A percentile compares a stretch with the other conserved stretches of the same genome.
These are phyloP conservation scores for Catocala fraxini DNA, from an alignment of 2,888 invertebrate genomes.

Conservation along the genomic window DNA sequence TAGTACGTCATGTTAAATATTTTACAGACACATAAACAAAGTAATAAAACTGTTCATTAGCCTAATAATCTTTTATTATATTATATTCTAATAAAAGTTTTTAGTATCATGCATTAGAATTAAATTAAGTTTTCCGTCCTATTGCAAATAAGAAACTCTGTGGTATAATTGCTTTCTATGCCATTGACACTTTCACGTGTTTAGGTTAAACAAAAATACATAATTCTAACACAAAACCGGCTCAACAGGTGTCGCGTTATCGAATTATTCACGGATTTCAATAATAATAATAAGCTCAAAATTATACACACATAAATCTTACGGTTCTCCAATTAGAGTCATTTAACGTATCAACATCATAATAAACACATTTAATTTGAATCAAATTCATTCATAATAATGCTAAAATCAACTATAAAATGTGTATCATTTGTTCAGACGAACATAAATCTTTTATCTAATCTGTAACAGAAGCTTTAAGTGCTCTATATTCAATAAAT, in stretches of 20 bases:
- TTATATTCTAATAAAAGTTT: constrained; percentile 23
- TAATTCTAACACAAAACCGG: constrained; percentile 18
- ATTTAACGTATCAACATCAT: constrained; percentile 35
- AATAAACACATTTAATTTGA: constrained; percentile 33
- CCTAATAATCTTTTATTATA: constrained; percentile 10
- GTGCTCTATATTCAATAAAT: constrained; percentile 29
- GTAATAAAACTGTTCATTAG: constrained; percentile 10
- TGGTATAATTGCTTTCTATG: constrained; percentile 1
- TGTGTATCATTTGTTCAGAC: constrained; percentile 40
- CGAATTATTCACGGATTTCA: constrained; percentile 6
- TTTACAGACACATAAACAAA: constrained; percentile 6
- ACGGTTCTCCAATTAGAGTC: constrained; percentile 32
- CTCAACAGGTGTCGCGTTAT: constrained; percentile 28
- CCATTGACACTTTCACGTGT: constrained; percentile 30
- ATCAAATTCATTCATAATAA: constrained; percentile 31
- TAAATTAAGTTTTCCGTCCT: constrained; percentile 27
- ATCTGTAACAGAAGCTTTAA: constrained; percentile 38
- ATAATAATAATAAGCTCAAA: constrained; percentile 18
- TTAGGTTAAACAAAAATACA: constrained; percentile 9
- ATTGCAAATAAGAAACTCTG: constrained; percentile 13
- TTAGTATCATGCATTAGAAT: constrained; percentile 30
- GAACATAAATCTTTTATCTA: constrained; percentile 33
- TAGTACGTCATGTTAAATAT: not conserved
- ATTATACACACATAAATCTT: constrained; percentile 43
- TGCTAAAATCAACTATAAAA: constrained; percentile 32